Conservation (phyloP, 2,113 vertebrate genomes). For the Erinaceus europaeus region DNA sequence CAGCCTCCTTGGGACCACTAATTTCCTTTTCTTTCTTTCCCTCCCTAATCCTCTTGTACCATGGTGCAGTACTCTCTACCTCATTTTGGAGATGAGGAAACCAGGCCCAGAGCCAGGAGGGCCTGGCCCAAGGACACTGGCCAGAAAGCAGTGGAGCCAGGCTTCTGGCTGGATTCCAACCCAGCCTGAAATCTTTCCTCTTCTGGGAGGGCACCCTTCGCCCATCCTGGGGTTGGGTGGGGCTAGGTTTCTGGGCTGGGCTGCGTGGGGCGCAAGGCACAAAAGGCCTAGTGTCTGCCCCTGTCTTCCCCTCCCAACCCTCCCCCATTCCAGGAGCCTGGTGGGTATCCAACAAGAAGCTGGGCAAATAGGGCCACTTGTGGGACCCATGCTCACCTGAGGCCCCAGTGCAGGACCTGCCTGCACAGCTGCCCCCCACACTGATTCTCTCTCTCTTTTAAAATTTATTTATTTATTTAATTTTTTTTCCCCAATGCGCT, state of each 20-base stretch:
- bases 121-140: neutral
- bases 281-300: conserved; percentile 72
- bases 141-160: neutral
- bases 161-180: conserved; percentile 3
- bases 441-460: too few species aligned
- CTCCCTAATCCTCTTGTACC: too few species aligned
- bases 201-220: conserved; percentile 39
- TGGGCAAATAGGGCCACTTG: neutral
- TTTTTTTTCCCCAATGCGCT: neutral
- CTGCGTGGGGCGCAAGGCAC: conserved; percentile 44
- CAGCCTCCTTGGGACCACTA: neutral
- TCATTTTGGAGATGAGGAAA: neutral
- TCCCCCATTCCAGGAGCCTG: conserved; percentile 1
- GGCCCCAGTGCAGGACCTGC: neutral
- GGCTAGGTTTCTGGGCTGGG: conserved; percentile 59
- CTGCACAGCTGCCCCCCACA: neutral
- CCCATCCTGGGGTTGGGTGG: conserved; percentile 24
- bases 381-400: neutral
- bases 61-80: neutral
- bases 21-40: neutral
- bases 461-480: too few species aligned
- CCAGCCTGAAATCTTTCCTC: conserved; percentile 36
- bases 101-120: neutral
- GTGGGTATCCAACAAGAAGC: conserved; percentile 36
- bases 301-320: conserved; percentile 25